A percentile compares a stretch with the other conserved stretches of the same genome.
phyloP scores from a whole-genome alignment of 2,888 invertebrate species.

The Camptogramma bilineatum region DNA sequence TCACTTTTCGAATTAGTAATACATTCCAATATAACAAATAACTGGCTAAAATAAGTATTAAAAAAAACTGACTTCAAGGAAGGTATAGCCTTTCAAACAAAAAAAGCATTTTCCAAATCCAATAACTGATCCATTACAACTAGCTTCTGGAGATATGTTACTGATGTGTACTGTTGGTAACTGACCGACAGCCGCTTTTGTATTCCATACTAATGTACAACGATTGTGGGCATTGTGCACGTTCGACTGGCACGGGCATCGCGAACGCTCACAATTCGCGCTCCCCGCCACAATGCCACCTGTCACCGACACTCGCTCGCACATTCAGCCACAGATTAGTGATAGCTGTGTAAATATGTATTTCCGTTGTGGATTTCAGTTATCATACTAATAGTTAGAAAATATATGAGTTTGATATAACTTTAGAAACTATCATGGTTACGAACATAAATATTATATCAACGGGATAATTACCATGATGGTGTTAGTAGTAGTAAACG shows the following conservation, averaged over 20 bases:
- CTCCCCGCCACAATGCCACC: constrained; percentile 23
- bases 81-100: too few species aligned
- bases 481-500: too few species aligned
- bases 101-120: too few species aligned
- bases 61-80: too few species aligned
- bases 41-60: too few species aligned
- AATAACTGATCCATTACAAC: too few species aligned
- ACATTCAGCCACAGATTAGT: constrained; percentile 19
- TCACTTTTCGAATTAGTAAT: too few species aligned
- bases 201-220: not conserved
- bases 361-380: not conserved
- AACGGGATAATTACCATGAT: too few species aligned
- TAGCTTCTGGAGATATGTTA: not conserved
- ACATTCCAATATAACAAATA: too few species aligned
- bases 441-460: too few species aligned
- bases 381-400: constrained; percentile 1
- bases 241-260: constrained; percentile 17
- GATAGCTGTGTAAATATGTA: constrained; percentile 10
- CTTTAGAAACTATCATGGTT: too few species aligned
- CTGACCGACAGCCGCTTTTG: not conserved
- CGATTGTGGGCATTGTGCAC: constrained; percentile 13
- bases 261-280: constrained; percentile 23
- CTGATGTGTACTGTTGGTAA: not conserved
- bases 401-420: too few species aligned
- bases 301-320: constrained; percentile 23